phyloP scores from a whole-genome alignment of 2,113 vertebrate genomes.

The Aviceda subcristata region DNA sequence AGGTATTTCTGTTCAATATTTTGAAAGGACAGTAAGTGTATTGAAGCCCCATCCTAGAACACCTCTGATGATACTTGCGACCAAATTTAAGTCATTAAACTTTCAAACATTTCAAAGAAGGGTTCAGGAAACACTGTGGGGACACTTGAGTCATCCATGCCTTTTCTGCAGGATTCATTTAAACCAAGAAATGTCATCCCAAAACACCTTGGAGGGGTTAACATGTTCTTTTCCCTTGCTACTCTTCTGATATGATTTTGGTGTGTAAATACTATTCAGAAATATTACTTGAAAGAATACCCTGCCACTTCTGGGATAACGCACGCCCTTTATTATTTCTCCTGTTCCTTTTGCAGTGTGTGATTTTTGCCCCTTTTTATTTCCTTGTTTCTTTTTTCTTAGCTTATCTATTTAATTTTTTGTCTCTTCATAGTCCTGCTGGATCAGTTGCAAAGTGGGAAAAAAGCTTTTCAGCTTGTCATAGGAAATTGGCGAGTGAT shows the following conservation, averaged over 20 bases:
- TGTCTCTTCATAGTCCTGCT: background rate
- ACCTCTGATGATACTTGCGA: accelerated
- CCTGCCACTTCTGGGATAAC: accelerated
- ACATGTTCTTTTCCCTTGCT: accelerated
- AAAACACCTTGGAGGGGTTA: accelerated
- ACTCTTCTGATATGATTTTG: accelerated
- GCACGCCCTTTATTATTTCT: accelerated
- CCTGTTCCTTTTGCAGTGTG: accelerated
- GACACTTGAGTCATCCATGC: background rate
- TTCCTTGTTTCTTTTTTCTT: background rate
- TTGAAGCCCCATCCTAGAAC: accelerated
- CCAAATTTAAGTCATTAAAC: no score
- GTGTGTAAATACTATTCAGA: background rate
- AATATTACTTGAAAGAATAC: background rate
- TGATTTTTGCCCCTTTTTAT: background rate
- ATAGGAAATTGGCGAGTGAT: background rate
- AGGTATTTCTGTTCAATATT: background rate
- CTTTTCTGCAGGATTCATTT: background rate
- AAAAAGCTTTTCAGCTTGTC: background rate
- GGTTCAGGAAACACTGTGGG: background rate
- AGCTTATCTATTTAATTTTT: background rate
- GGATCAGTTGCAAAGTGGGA: background rate
- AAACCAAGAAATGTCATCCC: background rate
- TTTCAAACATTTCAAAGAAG: accelerated
- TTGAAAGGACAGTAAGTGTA: background rate